These are phyloP conservation scores for Nudaria mundana DNA, from an alignment of 2,888 invertebrate genomes.

Conservation along the genomic window DNA sequence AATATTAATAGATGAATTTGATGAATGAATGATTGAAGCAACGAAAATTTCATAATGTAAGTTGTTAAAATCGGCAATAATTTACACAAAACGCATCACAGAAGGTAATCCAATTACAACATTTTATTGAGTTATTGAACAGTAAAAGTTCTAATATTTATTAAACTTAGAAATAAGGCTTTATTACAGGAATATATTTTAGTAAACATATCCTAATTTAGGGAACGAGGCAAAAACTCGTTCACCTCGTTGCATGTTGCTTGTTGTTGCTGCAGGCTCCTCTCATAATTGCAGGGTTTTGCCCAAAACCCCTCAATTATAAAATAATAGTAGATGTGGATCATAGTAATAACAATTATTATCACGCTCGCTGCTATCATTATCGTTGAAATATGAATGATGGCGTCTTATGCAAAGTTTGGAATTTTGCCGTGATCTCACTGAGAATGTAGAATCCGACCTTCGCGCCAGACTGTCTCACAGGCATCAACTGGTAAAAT, in stretches of 20 bases:
- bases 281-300: slow-evolving; percentile 79
- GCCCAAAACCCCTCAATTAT: slow-evolving; percentile 80
- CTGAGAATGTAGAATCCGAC: slow-evolving; percentile 13
- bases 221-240: slow-evolving; percentile 67
- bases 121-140: too few relatives aligned
- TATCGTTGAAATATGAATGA: slow-evolving; percentile 76
- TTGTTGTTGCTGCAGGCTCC: slow-evolving; percentile 71
- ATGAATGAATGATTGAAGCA: too few relatives aligned
- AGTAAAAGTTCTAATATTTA: slow-evolving; percentile 18
- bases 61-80: too few relatives aligned
- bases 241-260: slow-evolving; percentile 70
- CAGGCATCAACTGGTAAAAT: slow-evolving; percentile 23
- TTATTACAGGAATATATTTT: slow-evolving; percentile 48
- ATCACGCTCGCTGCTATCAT: slow-evolving; percentile 78
- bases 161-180: slow-evolving; percentile 29
- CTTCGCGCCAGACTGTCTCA: slow-evolving; percentile 31
- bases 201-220: slow-evolving; percentile 69
- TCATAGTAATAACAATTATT: slow-evolving; percentile 82
- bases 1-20: too few relatives aligned
- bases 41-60: too few relatives aligned
- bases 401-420: slow-evolving; percentile 69
- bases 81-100: too few relatives aligned
- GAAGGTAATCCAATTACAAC: too few relatives aligned
- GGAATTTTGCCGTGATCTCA: slow-evolving; percentile 48
- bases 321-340: slow-evolving; percentile 81